Conservation (phyloP, 2,797 vertebrate genomes). For the Thripadectes ignobilis region DNA sequence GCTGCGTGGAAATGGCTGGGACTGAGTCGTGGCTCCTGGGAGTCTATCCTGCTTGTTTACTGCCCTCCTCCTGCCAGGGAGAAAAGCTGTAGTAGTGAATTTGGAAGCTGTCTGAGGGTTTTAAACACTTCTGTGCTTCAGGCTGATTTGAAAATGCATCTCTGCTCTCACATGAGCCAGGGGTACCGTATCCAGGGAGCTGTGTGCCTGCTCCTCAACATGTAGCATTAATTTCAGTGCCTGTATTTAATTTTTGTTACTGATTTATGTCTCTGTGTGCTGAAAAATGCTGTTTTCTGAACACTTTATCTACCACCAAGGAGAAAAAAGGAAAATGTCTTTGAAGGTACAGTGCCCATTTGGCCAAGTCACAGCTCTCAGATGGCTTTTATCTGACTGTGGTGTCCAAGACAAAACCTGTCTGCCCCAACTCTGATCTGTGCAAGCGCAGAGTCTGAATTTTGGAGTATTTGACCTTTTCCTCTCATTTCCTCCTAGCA, state of each 20-base stretch:
- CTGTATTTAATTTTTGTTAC: not conserved
- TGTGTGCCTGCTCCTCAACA: not conserved
- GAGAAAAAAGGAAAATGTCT: not conserved
- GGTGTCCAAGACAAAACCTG: not conserved
- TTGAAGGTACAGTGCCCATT: not conserved
- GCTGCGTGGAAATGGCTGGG: not conserved
- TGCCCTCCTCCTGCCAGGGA: not conserved
- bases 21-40: not conserved
- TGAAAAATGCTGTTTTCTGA: not conserved
- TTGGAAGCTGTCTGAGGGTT: not conserved
- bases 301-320: not conserved
- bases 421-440: not conserved
- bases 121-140: not conserved
- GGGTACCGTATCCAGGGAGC: not conserved
- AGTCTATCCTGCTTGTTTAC: constrained; percentile 14
- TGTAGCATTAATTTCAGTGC: not conserved
- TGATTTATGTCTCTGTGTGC: not conserved
- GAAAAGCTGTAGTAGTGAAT: not conserved
- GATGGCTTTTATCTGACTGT: not conserved
- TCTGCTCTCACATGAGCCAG: not conserved
- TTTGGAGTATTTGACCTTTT: not conserved
- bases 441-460: not conserved
- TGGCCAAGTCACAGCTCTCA: not conserved
- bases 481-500: not conserved
- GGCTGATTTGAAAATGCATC: not conserved